phyloP scores from a whole-genome alignment of 53 echinoderm and acorn worm genomes.

The Luidia sarsii region DNA sequence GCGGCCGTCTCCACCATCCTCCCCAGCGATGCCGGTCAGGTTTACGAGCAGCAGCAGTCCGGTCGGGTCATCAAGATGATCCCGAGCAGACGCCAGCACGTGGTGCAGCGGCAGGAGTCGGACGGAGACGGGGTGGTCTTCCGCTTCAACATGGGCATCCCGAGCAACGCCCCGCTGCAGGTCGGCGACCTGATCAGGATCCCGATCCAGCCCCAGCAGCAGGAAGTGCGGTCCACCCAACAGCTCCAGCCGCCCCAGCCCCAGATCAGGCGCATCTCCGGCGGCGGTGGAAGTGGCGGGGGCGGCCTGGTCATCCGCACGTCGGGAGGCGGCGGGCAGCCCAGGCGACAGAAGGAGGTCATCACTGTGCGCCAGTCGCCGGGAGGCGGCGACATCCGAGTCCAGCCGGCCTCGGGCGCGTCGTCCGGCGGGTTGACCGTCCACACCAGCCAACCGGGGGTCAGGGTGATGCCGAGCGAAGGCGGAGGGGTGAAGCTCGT shows the following conservation, averaged over 20 bases:
- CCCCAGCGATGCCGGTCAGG: background rate
- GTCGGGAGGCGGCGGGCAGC: constrained; percentile 11
- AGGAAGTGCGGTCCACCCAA: background rate
- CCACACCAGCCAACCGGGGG: constrained; percentile 35
- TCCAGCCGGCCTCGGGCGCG: constrained; percentile 3
- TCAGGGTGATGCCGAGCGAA: constrained; percentile 33
- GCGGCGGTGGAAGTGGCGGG: background rate
- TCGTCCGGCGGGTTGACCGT: constrained; percentile 26
- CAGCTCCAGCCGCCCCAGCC: background rate
- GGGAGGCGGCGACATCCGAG: background rate
- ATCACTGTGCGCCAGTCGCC: constrained; percentile 20
- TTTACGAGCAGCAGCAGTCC: constrained; percentile 33
- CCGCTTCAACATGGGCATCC: constrained; percentile 56
- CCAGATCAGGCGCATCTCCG: no score
- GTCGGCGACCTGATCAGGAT: constrained; percentile 58
- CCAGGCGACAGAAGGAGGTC: constrained; percentile 31
- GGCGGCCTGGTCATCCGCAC: constrained; percentile 45
- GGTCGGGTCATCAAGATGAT: constrained; percentile 50
- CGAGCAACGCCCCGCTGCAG: constrained; percentile 45
- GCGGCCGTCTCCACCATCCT: background rate
- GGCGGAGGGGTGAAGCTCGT: constrained; percentile 37
- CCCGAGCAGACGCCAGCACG: constrained; percentile 19
- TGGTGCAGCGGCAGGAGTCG: constrained; percentile 45
- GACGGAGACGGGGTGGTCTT: constrained; percentile 40
- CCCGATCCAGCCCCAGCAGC: constrained; percentile 46